phyloP scores from a whole-genome alignment of 2,113 vertebrate genomes.

The Murina feae region DNA sequence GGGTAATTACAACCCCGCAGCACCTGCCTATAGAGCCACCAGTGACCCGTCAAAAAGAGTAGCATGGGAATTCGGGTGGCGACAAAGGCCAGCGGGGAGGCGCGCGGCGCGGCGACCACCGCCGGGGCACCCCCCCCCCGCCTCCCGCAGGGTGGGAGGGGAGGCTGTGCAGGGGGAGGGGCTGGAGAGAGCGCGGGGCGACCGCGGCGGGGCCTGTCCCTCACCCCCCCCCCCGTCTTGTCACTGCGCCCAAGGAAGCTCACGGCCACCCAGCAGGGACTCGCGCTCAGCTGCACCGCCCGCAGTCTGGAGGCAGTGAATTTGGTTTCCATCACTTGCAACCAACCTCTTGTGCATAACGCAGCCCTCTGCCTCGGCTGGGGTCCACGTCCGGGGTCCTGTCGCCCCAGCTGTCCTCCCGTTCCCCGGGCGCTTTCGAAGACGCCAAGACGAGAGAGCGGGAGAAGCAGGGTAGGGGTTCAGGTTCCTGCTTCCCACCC shows the following conservation, averaged over 20 bases:
- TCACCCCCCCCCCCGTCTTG: neutral
- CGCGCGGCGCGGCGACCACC: slow-evolving; percentile 76
- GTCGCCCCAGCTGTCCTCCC: neutral
- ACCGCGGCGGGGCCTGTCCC: neutral
- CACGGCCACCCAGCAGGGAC: neutral
- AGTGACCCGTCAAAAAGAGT: slow-evolving; percentile 99
- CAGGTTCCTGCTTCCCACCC: neutral
- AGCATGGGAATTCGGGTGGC: slow-evolving; percentile 95
- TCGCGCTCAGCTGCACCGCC: neutral
- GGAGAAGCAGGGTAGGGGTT: neutral
- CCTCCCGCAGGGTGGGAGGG: slow-evolving; percentile 42
- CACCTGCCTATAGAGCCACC: slow-evolving; percentile 91
- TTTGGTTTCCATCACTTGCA: neutral
- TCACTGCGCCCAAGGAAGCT: neutral
- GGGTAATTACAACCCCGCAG: slow-evolving; percentile 70
- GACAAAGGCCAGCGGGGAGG: slow-evolving; percentile 86
- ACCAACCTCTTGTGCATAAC: neutral
- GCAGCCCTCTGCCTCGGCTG: neutral
- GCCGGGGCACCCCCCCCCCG: neutral
- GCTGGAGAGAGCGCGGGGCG: neutral
- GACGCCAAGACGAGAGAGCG: neutral
- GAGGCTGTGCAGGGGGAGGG: neutral
- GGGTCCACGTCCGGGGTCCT: neutral
- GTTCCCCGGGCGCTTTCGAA: neutral
- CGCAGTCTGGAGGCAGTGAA: neutral